These are phyloP conservation scores for Agapornis canus DNA, from an alignment of 2,797 vertebrate genomes.

Conservation along the genomic window DNA sequence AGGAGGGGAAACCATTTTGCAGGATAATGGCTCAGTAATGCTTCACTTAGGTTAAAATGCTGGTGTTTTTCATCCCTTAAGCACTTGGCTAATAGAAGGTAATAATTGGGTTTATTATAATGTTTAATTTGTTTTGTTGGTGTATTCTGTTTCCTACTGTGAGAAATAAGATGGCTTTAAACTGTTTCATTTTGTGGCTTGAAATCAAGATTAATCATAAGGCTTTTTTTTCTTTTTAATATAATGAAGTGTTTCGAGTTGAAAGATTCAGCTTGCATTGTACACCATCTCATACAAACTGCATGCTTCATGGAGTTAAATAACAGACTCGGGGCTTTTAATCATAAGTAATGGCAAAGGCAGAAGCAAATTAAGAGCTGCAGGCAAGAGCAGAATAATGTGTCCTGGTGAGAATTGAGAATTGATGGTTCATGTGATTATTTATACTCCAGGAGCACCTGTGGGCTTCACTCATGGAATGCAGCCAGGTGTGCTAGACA, in stretches of 20 bases:
- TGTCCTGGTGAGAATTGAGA: constrained; percentile 11
- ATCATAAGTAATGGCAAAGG: constrained; percentile 43
- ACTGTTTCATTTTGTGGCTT: constrained; percentile 8
- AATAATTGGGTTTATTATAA: constrained; percentile 53
- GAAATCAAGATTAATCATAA: constrained; percentile 50
- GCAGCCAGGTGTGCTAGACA: background rate
- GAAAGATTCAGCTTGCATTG: background rate
- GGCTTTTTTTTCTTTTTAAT: constrained; percentile 14
- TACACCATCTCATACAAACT: background rate
- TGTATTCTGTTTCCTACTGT: constrained; percentile 30
- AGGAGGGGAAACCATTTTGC: background rate
- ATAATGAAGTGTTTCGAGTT: constrained; percentile 33
- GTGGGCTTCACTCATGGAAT: background rate
- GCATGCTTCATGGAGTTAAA: constrained; percentile 27
- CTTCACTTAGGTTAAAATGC: background rate
- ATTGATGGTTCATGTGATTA: background rate
- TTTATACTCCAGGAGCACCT: background rate
- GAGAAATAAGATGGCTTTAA: constrained; percentile 17
- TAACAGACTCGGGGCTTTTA: constrained; percentile 43
- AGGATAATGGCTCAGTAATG: background rate
- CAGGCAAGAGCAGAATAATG: background rate
- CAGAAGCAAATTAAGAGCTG: constrained; percentile 56
- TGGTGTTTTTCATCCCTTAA: constrained; percentile 18
- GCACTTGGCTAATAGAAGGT: constrained; percentile 39
- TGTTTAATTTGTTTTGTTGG: constrained; percentile 46